Base-by-base conservation (phyloP, 1,140 invertebrate genomes). In the Antheraea mylitta region DNA sequence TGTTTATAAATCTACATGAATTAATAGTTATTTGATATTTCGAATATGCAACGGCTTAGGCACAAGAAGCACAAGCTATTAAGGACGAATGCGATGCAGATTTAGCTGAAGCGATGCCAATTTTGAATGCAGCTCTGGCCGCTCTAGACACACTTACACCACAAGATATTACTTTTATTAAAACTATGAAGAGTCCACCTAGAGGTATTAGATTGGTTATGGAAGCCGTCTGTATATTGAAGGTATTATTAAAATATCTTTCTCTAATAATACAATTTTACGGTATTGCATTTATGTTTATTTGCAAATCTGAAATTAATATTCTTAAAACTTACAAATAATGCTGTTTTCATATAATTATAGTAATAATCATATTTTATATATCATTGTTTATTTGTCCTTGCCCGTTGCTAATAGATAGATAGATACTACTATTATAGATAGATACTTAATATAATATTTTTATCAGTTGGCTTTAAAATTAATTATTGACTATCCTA, bases 121-220 rank as follows among this genome's bases (percentile, higher is more conserved):
- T 98, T 69, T 92, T 99, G 64, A 96, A 98, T 81, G 93, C 95
- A n/a, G 98, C 99, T 16, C 92, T 98, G 72, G 94, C 95, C 0
- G 98, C 98, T 5, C 92, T 99, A 0, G 97, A 99, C 78, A 99
- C 98, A 0, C 93, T 99, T 5, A 99, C 98, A 53, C 95, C 96
- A 6, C 94, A 96, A 18, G 99, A 99, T 90, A 98, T 99, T 64
- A 97, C 97, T 37, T 94, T 98, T 59, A 97, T 99, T 6, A 99
- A 99, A 93, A 96, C 98, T 0, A 99, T 99, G 98, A 99, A 99
- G 93, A 98, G 96, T 93, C 99, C 99, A 3, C 98, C 99, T 0
- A 95, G 96, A 81, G 97, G 96, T 68, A 97, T 99, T 7, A 97
- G 96, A 81, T 93, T 99, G 66, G 98, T 99, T 0, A 98, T 99